Base-by-base conservation (phyloP, 1,140 invertebrate species). In the Drosophila parabipectinata region DNA sequence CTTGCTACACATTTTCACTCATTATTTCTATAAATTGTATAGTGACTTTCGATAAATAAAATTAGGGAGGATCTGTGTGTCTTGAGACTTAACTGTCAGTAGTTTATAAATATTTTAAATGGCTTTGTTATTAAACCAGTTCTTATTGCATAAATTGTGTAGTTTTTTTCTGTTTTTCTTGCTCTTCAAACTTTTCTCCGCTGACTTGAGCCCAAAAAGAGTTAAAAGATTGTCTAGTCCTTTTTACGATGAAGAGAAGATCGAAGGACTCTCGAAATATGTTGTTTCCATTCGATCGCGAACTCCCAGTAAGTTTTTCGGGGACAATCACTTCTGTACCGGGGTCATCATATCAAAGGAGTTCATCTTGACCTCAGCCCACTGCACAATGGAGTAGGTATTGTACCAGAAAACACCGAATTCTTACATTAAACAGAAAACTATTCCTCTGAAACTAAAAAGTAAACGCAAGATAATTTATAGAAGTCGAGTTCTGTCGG, bases 341-440 rank as follows among this genome's bases (percentile, higher is more conserved):
- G 80, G 80, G 1, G 32, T 45, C 3, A 76, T 83, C 4, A n/a
- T 83, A 1, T 52, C 66, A 0, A 24, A 15, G 1, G 2, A 0
- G 1, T 61, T 51, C 9, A 58, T 84, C 18, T 21, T 83, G 9
- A 85, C 80, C 5, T 50, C 80, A 1, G 80, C 80, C 0, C 48
- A 68, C 21, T 83, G 80, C 14, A 68, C 60, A n/a, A 84, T 83
- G 80, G 58, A 76, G 80, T 83, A 60, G 44, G 77, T 83, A 74
- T 44, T 59, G 12, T 12, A 12, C 34, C 10, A 12, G 2, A 1
- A 5, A 37, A 37, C 1, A 37, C 12, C 12, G 0, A 12, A 37
- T 12, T 12, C 34, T 12, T 37, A 12, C 12, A 12, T 4, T 37
- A 37, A 37, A 12, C n/a, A 28, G 6, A 28, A 7, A 28, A 28